Evolutionary conservation across 2,113 vertebrate species (phyloP).

Genomic region (Pyxicephalus adspersus): DNA sequence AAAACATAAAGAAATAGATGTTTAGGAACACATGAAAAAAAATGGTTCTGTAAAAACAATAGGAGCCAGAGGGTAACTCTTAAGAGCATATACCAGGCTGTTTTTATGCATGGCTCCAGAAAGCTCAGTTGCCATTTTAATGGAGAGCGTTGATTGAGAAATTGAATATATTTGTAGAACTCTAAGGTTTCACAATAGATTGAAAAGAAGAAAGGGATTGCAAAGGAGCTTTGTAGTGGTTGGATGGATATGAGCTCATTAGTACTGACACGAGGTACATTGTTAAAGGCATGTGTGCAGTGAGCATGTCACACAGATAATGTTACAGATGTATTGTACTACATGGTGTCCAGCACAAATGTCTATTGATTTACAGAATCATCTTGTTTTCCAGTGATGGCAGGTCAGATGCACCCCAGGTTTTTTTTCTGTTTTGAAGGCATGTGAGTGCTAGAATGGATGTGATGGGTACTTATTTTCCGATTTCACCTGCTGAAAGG

Average conservation of each 20-base stretch:
- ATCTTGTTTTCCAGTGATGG: not conserved
- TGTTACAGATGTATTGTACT: not conserved
- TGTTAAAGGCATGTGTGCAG: not conserved
- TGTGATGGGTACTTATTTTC: conserved; percentile 1
- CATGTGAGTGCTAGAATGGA: no score
- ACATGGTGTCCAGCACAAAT: not conserved
- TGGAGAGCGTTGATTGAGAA: not conserved
- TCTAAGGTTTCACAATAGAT: not conserved
- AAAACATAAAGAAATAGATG: conserved; percentile 2
- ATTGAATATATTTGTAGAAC: not conserved
- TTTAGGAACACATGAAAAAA: not conserved
- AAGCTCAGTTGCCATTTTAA: not conserved
- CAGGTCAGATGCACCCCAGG: not conserved
- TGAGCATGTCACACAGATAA: not conserved
- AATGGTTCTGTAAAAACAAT: not conserved
- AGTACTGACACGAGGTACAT: not conserved
- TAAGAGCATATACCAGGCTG: not conserved
- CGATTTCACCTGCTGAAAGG: not conserved
- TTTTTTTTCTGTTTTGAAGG: not conserved
- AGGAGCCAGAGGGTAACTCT: not conserved
- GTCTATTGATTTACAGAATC: no score
- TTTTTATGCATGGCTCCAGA: conserved; percentile 5
- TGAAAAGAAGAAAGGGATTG: not conserved
- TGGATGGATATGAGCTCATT: not conserved
- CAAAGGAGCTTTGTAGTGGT: not conserved